Conservation (phyloP, 2,888 invertebrate species). For the Leptarthrus brevirostris region DNA sequence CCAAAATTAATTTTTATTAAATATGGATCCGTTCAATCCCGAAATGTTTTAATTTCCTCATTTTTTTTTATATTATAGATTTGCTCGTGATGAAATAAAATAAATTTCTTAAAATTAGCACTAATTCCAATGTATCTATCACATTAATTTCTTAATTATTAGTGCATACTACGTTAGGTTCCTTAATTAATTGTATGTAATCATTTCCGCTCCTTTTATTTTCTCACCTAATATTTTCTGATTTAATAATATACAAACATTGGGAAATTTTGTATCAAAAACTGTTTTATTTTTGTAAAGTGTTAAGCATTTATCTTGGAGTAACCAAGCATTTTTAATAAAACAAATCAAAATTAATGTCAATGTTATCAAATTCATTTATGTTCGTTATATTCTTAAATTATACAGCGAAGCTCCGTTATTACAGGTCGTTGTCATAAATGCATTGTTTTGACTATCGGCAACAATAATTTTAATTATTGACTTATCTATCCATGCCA, state of each 20-base stretch:
- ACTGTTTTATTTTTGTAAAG: conserved; percentile 55
- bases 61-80: conserved; percentile 34
- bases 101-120: conserved; percentile 41
- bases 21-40: conserved; percentile 5
- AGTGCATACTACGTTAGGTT: conserved; percentile 37
- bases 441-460: too few species aligned
- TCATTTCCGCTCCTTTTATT: conserved; percentile 18
- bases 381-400: not conserved
- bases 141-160: conserved; percentile 42
- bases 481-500: too few species aligned
- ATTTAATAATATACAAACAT: conserved; percentile 48
- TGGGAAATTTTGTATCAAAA: conserved; percentile 55
- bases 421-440: too few species aligned
- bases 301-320: conserved; percentile 54
- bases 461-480: too few species aligned
- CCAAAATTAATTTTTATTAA: conserved; percentile 26
- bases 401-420: too few species aligned
- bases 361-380: not conserved
- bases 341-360: conserved; percentile 46
- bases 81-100: conserved; percentile 42
- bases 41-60: conserved; percentile 13
- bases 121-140: conserved; percentile 45
- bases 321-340: conserved; percentile 55
- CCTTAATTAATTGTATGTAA: conserved; percentile 47
- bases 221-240: conserved; percentile 18